Base-by-base conservation (phyloP, 2,113 vertebrate species). In the Chamaetylas fuelleborni region DNA sequence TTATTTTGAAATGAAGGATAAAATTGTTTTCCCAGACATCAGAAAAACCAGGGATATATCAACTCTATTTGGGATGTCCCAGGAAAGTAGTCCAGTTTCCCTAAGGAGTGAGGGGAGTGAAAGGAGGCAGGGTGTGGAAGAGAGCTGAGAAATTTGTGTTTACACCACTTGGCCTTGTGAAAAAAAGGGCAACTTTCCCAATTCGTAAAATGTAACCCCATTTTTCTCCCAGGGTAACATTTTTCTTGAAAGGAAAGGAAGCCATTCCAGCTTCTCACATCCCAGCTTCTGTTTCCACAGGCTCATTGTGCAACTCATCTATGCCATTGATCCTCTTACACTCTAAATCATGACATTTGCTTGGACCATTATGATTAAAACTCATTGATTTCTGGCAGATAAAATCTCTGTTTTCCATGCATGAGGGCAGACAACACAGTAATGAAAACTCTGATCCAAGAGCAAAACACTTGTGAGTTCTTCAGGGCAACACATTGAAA, bases 301-400 rank as follows among this genome's bases (percentile, higher is more conserved):
- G 71, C 29, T 72, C 61, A 54, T 58, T 92, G 58, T 77, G 79
- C 76, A 96, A 82, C 62, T 48, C 79, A 58, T 50, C 79, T 62
- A 31, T 19, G 60, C 29, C 60, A 34, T 20, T 88, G 81, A 83
- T 88, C 64, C 76, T 74, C 60, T 86, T 40, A 36, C 1, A 0
- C 50, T 81, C 73, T 82, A 76, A 96, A 92, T 86, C 71, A 51
- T 94, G 81, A 60, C 87, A 93, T 88, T 90, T 90, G 74, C 76
- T 92, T 83, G 94, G 90, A 94, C 38, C 62, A n/a, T 76, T 92
- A 31, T 0, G 0, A 77, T 73, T 77, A 87, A 93, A 86, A 53
- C 51, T 65, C 54, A 84, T 74, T 78, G 23, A 14, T 56, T 91
- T 86, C 71, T 93, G 90, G 72, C 53, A 83, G 80, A 90, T 76